Percentiles rank a stretch among this genome's conserved stretches.
Evolutionary conservation across 2,797 vertebrate genomes (phyloP).

Genomic region (Liparis tanakae): DNA sequence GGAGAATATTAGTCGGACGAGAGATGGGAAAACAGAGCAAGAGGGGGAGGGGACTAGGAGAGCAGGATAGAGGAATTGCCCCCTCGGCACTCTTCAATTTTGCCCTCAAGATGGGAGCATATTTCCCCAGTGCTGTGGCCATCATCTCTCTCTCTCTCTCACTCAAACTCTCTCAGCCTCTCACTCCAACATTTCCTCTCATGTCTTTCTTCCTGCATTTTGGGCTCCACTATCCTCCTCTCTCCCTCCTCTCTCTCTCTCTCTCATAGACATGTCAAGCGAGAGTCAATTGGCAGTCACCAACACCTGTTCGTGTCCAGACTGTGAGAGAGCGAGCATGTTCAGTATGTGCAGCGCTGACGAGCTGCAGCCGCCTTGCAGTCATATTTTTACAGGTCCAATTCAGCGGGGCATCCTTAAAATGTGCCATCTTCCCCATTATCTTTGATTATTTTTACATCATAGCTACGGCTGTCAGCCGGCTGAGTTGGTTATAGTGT

Average conservation of each 20-base stretch:
- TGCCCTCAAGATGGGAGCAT: slow-evolving; percentile 71
- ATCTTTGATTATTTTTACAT: slow-evolving; percentile 57
- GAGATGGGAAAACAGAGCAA: slow-evolving; percentile 62
- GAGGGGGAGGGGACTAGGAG: slow-evolving; percentile 49
- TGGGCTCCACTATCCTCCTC: slow-evolving; percentile 8
- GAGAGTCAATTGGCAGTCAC: slow-evolving; percentile 17
- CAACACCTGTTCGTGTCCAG: slow-evolving; percentile 18
- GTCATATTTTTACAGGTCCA: slow-evolving; percentile 24
- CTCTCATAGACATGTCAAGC: slow-evolving; percentile 16
- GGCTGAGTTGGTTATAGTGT: slow-evolving; percentile 21
- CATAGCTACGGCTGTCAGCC: slow-evolving; percentile 21
- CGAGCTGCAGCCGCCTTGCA: not conserved
- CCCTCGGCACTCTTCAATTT: slow-evolving; percentile 69
- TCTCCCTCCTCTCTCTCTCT: slow-evolving; percentile 16
- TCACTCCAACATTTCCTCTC: slow-evolving; percentile 21
- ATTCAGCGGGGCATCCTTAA: slow-evolving; percentile 41
- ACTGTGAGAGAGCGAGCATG: not conserved
- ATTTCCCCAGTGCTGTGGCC: slow-evolving; percentile 74
- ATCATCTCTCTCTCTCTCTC: slow-evolving; percentile 49
- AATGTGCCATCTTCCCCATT: slow-evolving; percentile 54
- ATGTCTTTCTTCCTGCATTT: slow-evolving; percentile 16
- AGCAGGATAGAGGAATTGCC: slow-evolving; percentile 60
- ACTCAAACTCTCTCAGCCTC: slow-evolving; percentile 20
- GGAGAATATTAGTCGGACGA: slow-evolving; percentile 23
- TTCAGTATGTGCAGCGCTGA: slow-evolving; percentile 1